These are phyloP conservation scores for Danio kyathit DNA, from an alignment of 2,797 vertebrate genomes.

Conservation along the genomic window DNA sequence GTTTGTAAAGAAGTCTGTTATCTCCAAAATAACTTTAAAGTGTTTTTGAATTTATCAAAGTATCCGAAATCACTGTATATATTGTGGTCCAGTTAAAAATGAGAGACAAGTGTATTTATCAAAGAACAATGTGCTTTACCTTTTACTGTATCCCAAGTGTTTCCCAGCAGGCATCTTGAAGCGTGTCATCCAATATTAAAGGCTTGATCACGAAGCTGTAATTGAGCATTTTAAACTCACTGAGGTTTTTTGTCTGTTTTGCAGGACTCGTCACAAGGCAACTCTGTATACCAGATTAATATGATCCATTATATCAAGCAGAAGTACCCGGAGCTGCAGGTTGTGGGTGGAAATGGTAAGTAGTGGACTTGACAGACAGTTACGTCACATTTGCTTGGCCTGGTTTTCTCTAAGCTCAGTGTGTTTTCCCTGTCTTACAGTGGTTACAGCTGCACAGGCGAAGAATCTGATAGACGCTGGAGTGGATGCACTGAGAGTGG, in stretches of 20 bases:
- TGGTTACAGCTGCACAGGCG: constrained; percentile 92
- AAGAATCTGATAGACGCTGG: constrained; percentile 94
- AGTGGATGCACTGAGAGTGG: constrained; percentile 89
- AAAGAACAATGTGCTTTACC: too few relatives aligned
- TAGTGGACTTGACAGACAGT: not conserved
- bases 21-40: too few relatives aligned
- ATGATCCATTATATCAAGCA: constrained; percentile 93
- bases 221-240: too few relatives aligned
- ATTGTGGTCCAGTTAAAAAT: too few relatives aligned
- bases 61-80: too few relatives aligned
- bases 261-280: constrained; percentile 93
- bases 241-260: constrained; percentile 18
- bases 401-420: not conserved
- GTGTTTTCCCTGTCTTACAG: constrained; percentile 67
- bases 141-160: too few relatives aligned
- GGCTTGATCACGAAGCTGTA: too few relatives aligned
- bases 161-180: too few relatives aligned
- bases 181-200: too few relatives aligned
- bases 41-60: too few relatives aligned
- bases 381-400: not conserved
- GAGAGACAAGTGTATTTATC: too few relatives aligned
- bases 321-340: constrained; percentile 88
- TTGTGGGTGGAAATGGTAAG: constrained; percentile 89
- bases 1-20: too few relatives aligned
- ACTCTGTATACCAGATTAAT: constrained; percentile 91